phyloP scores from a whole-genome alignment of 2,888 invertebrate genomes.

The Volucella inanis region DNA sequence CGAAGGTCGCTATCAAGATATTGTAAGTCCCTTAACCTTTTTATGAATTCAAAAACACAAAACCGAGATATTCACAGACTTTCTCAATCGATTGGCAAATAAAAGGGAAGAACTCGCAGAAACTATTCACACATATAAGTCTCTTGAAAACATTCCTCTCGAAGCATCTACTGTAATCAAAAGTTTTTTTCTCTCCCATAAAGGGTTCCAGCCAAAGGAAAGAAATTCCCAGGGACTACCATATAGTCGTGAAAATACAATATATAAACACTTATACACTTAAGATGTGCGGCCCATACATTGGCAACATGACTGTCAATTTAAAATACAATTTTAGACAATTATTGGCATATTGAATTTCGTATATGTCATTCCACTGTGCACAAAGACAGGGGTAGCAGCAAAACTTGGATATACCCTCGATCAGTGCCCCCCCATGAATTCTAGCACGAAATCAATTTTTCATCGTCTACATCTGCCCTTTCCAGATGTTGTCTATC shows the following conservation, averaged over 20 bases:
- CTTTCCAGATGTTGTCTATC: conserved; percentile 18
- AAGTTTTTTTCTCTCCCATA: not conserved
- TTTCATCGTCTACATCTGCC: conserved; percentile 66
- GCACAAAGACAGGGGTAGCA: conserved; percentile 36
- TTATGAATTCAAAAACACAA: no score
- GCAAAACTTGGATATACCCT: conserved; percentile 10
- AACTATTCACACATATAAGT: no score
- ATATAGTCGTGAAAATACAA: not conserved
- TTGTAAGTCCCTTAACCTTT: no score
- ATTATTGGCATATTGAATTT: conserved; percentile 75
- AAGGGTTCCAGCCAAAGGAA: not conserved
- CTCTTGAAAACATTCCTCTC: no score
- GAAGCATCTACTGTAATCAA: no score
- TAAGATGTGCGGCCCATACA: conserved; percentile 38
- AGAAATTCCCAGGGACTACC: not conserved
- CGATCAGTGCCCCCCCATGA: conserved; percentile 26
- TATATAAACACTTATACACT: not conserved
- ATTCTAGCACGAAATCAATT: conserved; percentile 73
- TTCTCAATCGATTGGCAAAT: no score
- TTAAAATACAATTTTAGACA: conserved; percentile 74
- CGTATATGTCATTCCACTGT: conserved; percentile 62
- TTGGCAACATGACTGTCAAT: conserved; percentile 71
- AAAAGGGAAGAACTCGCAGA: no score
- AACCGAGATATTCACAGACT: no score
- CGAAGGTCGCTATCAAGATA: no score